Evolutionary conservation across 2,797 vertebrate species (phyloP), one percentile per base, ranked within the genome.

Genomic region (Oryzias dopingdopingensis): DNA sequence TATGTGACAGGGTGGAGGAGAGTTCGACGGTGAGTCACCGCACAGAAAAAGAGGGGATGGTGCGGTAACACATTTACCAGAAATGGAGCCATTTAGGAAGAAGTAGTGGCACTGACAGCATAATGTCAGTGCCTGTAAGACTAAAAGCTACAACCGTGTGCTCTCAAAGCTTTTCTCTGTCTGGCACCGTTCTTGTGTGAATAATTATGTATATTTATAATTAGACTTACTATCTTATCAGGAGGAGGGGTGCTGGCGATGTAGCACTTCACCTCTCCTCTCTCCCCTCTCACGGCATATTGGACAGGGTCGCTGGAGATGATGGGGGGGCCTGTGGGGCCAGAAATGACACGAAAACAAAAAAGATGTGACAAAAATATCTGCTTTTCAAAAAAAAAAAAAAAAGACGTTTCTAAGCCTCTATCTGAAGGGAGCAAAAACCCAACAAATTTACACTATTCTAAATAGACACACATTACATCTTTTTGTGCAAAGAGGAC

Each of bases 181-280:
- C 57, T 80, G 13, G 81, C 23, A 20, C 26, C 50, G 1, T 4
- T 4, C 43, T 3, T 14, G 55, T 18, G 12, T 54, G 18, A 62
- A 22, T 42, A 14, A 47, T 14, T 16, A 42, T 16, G 5, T 15
- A 6, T 42, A 42, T 2, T 29, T 43, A 40, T 53, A 23, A n/a
- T 68, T 67, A n/a, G n/a, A 95, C 96, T 96, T 87, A 98, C 96
- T 12, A 97, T 98, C 81, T 96, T 95, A 85, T 98, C 96, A 0
- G 96, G 96, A 0, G 94, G 93, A 0, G 96, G 96, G 0, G 95
- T 96, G 79, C 96, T 98, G 60, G 94, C 94, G 0, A 97, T 98
- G 89, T 94, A 95, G 68, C 96, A 98, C 50, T 95, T 95, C 70
- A 98, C 94, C 74, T 96, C 95, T 47, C 95, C 96, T 0, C 91